Conservation (phyloP, 53 echinoderm and acorn worm species). For the Echinarachnius parma region DNA sequence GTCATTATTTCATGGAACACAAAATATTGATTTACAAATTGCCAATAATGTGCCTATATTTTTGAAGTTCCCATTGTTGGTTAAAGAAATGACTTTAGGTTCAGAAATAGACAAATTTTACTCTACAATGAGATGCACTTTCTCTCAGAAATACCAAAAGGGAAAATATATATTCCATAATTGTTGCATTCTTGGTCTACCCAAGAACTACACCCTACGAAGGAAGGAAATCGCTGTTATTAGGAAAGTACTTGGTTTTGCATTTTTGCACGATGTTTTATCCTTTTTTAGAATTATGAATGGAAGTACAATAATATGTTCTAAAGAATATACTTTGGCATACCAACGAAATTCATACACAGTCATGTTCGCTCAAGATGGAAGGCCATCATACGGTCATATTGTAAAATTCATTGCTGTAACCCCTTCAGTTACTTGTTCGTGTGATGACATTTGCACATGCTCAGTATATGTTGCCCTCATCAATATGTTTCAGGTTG, state of each 20-base stretch:
- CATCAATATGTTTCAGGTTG: slow-evolving; percentile 3
- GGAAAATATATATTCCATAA: not conserved
- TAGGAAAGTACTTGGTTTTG: not conserved
- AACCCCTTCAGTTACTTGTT: not conserved
- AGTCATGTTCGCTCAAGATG: not conserved
- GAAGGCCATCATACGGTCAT: not conserved
- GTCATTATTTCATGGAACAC: not conserved
- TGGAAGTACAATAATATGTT: not conserved
- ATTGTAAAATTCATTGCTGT: not conserved
- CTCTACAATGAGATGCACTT: slow-evolving; percentile 5
- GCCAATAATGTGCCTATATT: no score
- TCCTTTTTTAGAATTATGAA: not conserved
- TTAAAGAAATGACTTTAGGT: not conserved
- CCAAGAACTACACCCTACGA: not conserved
- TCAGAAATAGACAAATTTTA: not conserved
- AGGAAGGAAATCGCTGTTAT: no score
- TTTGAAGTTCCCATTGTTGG: no score
- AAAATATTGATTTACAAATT: no score
- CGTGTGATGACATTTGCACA: not conserved
- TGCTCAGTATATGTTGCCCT: slow-evolving; percentile 3
- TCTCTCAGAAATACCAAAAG: slow-evolving; percentile 5
- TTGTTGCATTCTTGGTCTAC: not conserved
- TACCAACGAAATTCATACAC: slow-evolving; percentile 16
- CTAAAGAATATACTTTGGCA: slow-evolving; percentile 9
- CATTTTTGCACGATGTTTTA: not conserved